A percentile compares a stretch with the other conserved stretches of the same genome.
These are phyloP conservation scores for Patiria miniata DNA, from an alignment of 35 echinoderm and acorn worm species.

Conservation along the genomic window DNA sequence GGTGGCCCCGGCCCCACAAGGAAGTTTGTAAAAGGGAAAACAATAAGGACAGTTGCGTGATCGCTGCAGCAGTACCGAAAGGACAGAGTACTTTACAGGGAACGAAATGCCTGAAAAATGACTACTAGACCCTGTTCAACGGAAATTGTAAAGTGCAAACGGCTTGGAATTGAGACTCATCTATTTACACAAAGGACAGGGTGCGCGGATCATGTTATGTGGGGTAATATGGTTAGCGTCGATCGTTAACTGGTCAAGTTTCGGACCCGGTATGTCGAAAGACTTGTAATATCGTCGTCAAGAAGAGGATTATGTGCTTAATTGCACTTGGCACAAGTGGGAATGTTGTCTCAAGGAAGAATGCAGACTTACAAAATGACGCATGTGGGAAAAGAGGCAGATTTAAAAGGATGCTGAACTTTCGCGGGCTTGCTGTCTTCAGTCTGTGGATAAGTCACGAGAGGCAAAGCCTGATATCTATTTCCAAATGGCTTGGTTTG, in stretches of 20 bases:
- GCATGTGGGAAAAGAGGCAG: not conserved
- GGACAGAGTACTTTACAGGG: too few relatives aligned
- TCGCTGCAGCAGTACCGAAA: too few relatives aligned
- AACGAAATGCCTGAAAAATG: too few relatives aligned
- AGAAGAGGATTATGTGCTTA: not conserved
- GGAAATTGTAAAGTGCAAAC: constrained; percentile 2
- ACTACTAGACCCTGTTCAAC: too few relatives aligned
- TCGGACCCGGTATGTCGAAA: constrained; percentile 12
- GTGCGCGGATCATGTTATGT: constrained; percentile 1
- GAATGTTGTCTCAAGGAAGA: too few relatives aligned
- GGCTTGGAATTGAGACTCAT: not conserved
- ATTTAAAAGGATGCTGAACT: not conserved
- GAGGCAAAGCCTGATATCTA: too few relatives aligned
- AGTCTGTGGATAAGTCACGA: not conserved
- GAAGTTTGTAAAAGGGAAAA: too few relatives aligned
- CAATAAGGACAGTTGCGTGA: too few relatives aligned
- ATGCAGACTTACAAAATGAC: not conserved
- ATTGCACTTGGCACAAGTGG: not conserved
- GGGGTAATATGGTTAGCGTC: not conserved
- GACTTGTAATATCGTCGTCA: not conserved
- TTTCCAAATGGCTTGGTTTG: too few relatives aligned
- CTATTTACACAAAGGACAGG: not conserved
- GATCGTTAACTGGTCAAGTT: not conserved
- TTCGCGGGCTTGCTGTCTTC: not conserved
- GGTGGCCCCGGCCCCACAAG: too few relatives aligned